Evolutionary conservation across 2,888 invertebrate genomes (phyloP).

Genomic region (Schizaphis graminum): DNA sequence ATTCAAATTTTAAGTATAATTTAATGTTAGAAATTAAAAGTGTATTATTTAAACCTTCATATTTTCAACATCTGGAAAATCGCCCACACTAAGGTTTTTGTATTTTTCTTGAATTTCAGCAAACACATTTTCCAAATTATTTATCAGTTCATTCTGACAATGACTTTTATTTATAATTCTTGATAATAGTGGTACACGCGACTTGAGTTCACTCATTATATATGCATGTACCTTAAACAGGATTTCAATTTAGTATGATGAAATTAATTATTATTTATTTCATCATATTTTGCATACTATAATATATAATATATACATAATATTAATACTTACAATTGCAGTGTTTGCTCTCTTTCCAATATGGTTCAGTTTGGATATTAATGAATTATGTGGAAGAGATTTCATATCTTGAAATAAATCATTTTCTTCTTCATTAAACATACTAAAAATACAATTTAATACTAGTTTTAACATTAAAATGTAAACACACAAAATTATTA

Average conservation of each 20-base stretch:
- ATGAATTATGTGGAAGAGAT: constrained; percentile 94
- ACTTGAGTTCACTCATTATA: constrained; percentile 92
- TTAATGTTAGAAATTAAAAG: background rate
- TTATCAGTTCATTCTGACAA: constrained; percentile 97
- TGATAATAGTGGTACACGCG: constrained; percentile 97
- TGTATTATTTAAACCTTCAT: constrained; percentile 79
- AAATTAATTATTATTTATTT: background rate
- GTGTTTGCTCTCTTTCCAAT: constrained; percentile 96
- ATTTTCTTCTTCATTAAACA: constrained; percentile 96
- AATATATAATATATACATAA: background rate
- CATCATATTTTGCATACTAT: background rate
- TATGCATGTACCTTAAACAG: constrained; percentile 89
- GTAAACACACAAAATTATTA: background rate
- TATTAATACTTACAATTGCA: constrained; percentile 80
- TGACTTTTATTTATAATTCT: constrained; percentile 97
- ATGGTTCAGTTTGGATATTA: constrained; percentile 96
- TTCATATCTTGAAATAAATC: constrained; percentile 96
- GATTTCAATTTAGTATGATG: background rate
- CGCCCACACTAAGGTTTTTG: constrained; percentile 94
- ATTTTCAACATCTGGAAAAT: constrained; percentile 97
- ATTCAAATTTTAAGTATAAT: background rate
- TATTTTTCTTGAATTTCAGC: constrained; percentile 87
- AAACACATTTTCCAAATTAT: constrained; percentile 90
- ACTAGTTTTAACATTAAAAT: background rate
- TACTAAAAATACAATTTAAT: constrained; percentile 71